These are phyloP conservation scores for Conger conger DNA, from an alignment of 2,113 vertebrate species.

Conservation along the genomic window DNA sequence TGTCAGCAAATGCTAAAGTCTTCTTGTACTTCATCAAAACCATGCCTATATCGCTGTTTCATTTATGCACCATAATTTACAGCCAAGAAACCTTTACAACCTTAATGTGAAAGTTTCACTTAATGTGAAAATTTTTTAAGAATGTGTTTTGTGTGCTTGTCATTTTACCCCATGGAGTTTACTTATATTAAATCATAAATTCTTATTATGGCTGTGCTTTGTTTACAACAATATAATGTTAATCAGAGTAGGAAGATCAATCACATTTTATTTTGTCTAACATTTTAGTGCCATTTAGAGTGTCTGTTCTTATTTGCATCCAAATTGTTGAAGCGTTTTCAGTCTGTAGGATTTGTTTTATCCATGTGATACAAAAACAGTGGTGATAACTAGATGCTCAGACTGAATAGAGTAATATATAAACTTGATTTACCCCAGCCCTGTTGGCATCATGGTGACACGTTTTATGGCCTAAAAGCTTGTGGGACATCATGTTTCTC, in stretches of 20 bases:
- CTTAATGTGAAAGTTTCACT: not conserved
- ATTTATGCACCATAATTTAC: not conserved
- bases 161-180: not conserved
- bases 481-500: not conserved
- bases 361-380: not conserved
- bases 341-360: not conserved
- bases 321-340: not conserved
- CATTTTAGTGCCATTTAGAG: not conserved
- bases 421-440: not conserved
- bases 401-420: not conserved
- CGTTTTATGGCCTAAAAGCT: not conserved
- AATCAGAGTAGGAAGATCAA: not conserved
- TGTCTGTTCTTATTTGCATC: not conserved
- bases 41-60: too few species aligned
- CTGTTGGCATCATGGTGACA: not conserved
- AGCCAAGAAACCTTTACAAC: not conserved
- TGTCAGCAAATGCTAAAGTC: not conserved
- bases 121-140: not conserved
- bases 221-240: not conserved
- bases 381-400: not conserved
- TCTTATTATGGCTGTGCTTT: not conserved
- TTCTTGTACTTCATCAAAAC: not conserved
- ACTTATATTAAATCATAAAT: not conserved
- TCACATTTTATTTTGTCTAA: slow-evolving; percentile 5
- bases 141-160: not conserved